phyloP scores from a whole-genome alignment of 2,888 invertebrate genomes.

The Malachius bipustulatus region DNA sequence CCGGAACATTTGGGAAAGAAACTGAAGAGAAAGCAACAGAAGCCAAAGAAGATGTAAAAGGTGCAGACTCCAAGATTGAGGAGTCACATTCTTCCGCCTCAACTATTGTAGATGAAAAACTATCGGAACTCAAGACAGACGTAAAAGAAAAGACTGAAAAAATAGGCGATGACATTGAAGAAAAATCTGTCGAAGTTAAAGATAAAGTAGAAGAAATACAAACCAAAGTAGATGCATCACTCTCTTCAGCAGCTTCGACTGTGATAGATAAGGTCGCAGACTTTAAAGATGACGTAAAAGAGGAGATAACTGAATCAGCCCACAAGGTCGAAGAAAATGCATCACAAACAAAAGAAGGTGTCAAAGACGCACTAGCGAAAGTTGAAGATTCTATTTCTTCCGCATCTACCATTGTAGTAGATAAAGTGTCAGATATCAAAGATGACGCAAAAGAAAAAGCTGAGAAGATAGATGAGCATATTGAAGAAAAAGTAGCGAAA shows the following conservation, averaged over 20 bases:
- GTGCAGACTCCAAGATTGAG: too few relatives aligned
- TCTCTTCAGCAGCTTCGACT: too few relatives aligned
- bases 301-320: not conserved
- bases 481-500: slow-evolving; percentile 7
- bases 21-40: not conserved
- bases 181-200: not conserved
- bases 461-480: slow-evolving; percentile 7
- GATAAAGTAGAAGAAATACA: not conserved
- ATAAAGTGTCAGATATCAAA: not conserved
- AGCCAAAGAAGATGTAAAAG: not conserved
- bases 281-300: slow-evolving; percentile 4
- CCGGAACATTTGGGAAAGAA: not conserved
- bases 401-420: too few relatives aligned
- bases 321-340: slow-evolving; percentile 16
- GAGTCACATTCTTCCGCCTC: too few relatives aligned
- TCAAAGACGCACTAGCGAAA: slow-evolving; percentile 5
- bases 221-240: too few relatives aligned
- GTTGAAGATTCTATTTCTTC: too few relatives aligned
- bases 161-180: not conserved
- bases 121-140: slow-evolving; percentile 20
- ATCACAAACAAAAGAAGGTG: slow-evolving; percentile 13
- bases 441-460: slow-evolving; percentile 2
- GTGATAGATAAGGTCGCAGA: slow-evolving; percentile 1
- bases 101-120: slow-evolving; percentile 19
- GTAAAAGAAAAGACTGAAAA: not conserved